phyloP scores from a whole-genome alignment of 2,113 vertebrate genomes.

The crab-eating macaque (Macaca fascicularis) region DNA sequence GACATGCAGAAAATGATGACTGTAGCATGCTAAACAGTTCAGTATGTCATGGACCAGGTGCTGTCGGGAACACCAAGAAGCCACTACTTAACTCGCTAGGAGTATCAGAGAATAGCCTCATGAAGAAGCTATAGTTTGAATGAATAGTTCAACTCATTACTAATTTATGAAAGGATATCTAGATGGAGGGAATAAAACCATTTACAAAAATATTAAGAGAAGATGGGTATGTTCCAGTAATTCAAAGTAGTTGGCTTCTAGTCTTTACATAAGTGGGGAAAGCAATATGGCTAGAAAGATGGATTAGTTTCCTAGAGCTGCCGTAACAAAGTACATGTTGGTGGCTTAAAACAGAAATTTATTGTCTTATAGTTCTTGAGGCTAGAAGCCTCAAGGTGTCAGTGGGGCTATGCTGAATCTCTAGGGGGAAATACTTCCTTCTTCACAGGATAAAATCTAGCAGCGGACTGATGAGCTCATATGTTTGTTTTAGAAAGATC shows the following conservation, averaged over 20 bases:
- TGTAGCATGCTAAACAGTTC: neutral
- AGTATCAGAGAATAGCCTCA: constrained; percentile 1
- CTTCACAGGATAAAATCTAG: neutral
- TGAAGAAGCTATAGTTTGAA: neutral
- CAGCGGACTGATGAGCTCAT: neutral
- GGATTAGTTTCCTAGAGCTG: neutral
- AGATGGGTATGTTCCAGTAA: neutral
- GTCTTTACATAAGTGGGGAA: neutral
- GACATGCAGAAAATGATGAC: neutral
- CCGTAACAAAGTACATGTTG: neutral
- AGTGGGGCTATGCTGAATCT: neutral
- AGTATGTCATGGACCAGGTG: neutral
- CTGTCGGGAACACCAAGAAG: neutral
- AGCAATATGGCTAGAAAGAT: neutral
- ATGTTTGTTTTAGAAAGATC: constrained; percentile 27
- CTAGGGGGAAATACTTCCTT: neutral
- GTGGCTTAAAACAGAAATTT: neutral
- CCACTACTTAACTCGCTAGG: neutral
- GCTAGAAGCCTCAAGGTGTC: neutral
- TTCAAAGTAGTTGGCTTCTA: neutral
- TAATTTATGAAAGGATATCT: neutral
- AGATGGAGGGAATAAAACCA: neutral
- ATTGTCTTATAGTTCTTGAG: neutral
- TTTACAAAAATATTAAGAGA: neutral
- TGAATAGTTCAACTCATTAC: neutral